Conservation (phyloP, 2,797 vertebrate genomes). For the Phataginus tetradactyla region DNA sequence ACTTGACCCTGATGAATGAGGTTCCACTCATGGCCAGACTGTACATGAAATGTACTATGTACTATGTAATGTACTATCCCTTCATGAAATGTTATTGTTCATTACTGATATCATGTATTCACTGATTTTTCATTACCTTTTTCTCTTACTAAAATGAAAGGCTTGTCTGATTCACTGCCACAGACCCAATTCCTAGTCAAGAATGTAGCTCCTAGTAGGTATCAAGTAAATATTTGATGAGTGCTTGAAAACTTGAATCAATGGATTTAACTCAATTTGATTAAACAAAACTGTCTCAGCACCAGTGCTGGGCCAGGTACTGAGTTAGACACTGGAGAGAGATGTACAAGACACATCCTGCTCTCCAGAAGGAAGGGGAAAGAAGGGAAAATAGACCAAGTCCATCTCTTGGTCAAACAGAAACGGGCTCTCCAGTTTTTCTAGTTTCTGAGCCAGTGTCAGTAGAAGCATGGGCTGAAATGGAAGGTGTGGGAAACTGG, state of each 20-base stretch:
- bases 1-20: no score
- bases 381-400: background rate
- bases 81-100: background rate
- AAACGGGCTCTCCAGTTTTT: background rate
- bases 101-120: background rate
- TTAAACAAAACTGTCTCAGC: background rate
- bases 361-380: background rate
- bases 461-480: background rate
- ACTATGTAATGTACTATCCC: background rate
- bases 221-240: conserved; percentile 11
- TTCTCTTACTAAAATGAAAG: background rate
- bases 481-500: background rate
- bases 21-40: no score
- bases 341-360: background rate
- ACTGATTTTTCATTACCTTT: background rate
- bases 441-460: background rate
- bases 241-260: background rate
- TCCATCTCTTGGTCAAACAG: background rate
- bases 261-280: background rate
- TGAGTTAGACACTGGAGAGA: background rate
- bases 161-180: background rate
- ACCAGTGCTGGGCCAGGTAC: background rate
- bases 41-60: no score
- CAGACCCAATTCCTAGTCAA: background rate
- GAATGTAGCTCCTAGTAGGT: background rate